Conservation (phyloP, 2,113 vertebrate species). For the Melospiza georgiana region DNA sequence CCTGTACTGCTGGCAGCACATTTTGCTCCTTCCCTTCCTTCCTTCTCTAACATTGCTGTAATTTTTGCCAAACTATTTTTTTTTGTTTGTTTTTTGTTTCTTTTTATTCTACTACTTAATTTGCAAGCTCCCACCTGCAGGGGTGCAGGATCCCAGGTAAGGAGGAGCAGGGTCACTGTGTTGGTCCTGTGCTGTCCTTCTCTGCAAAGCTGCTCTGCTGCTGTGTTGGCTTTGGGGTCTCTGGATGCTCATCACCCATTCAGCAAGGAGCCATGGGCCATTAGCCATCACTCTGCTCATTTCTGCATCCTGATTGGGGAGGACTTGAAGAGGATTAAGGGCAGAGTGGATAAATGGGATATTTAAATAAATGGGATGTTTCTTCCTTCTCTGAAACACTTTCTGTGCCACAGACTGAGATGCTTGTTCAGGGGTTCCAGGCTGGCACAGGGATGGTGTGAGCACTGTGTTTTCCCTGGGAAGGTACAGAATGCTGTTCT, state of each 20-base stretch:
- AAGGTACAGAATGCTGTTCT: not conserved
- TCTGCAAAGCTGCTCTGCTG: not conserved
- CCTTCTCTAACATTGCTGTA: slow-evolving; percentile 2
- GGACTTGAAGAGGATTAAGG: not conserved
- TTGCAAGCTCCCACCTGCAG: slow-evolving; percentile 34
- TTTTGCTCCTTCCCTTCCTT: not conserved
- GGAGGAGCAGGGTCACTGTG: not conserved
- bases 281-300: not conserved
- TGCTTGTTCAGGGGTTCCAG: not conserved
- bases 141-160: slow-evolving; percentile 18
- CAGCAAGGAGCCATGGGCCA: not conserved
- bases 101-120: not conserved
- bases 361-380: not conserved
- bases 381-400: not conserved
- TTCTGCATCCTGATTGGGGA: not conserved
- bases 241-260: not conserved
- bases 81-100: not conserved
- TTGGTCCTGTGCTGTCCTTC: not conserved
- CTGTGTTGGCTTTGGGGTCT: not conserved
- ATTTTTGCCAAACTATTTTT: slow-evolving; percentile 9
- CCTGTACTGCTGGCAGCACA: slow-evolving; percentile 16
- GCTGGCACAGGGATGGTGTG: not conserved
- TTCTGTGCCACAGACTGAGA: not conserved
- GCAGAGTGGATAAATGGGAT: not conserved
- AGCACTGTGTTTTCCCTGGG: not conserved